These are phyloP conservation scores for Pelmatolapia mariae DNA, from an alignment of 2,113 vertebrate genomes.

Conservation along the genomic window DNA sequence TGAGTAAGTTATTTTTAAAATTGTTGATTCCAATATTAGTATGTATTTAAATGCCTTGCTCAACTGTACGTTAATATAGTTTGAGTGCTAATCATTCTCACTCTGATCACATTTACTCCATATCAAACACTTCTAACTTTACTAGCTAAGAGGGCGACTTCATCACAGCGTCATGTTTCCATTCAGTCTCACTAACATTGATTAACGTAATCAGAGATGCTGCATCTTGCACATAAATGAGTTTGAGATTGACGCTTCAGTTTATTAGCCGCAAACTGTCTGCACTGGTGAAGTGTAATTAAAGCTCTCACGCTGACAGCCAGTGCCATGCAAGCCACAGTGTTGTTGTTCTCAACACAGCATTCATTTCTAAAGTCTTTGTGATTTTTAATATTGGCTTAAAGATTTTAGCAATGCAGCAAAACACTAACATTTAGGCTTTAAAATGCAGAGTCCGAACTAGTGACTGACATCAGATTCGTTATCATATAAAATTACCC, in stretches of 20 bases:
- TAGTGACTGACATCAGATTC: not conserved
- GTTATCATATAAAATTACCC: not conserved
- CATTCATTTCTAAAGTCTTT: not conserved
- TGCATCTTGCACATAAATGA: slow-evolving; percentile 50
- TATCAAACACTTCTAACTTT: slow-evolving; percentile 27
- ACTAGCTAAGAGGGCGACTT: slow-evolving; percentile 8
- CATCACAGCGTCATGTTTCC: slow-evolving; percentile 32
- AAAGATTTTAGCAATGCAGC: not conserved
- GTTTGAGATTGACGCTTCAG: slow-evolving; percentile 58
- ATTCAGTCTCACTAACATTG: slow-evolving; percentile 37
- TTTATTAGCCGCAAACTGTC: slow-evolving; percentile 57
- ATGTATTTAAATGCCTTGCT: not conserved
- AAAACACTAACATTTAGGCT: not conserved
- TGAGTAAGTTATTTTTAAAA: not conserved
- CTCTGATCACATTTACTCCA: slow-evolving; percentile 14
- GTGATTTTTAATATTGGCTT: not conserved
- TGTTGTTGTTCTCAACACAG: not conserved
- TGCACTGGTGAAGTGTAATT: slow-evolving; percentile 48
- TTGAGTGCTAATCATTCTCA: slow-evolving; percentile 1
- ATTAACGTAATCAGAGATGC: slow-evolving; percentile 56
- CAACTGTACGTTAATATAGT: not conserved
- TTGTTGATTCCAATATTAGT: not conserved
- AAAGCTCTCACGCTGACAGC: slow-evolving; percentile 32
- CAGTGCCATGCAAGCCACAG: not conserved
- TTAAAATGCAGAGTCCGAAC: not conserved